phyloP scores from a whole-genome alignment of 2,797 vertebrate genomes.

The Rhinoraja longicauda region DNA sequence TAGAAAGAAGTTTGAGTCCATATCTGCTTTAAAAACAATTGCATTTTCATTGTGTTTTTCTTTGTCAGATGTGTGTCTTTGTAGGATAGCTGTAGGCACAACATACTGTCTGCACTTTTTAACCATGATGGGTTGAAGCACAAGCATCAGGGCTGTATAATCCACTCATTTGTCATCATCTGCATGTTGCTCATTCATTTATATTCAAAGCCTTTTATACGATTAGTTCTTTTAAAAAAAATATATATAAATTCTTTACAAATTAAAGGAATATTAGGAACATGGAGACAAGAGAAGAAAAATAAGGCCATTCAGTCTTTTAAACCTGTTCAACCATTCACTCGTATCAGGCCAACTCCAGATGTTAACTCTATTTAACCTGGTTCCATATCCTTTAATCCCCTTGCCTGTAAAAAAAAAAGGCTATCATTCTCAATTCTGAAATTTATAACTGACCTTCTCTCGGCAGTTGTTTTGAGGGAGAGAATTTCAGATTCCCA shows the following conservation, averaged over 20 bases:
- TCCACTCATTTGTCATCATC: not conserved
- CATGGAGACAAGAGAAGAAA: not conserved
- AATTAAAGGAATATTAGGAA: not conserved
- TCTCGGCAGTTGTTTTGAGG: not conserved
- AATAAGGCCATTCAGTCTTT: not conserved
- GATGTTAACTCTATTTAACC: not conserved
- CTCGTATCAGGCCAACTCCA: not conserved
- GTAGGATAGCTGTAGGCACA: not conserved
- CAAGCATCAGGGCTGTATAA: not conserved
- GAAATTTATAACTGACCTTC: not conserved
- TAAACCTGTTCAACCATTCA: not conserved
- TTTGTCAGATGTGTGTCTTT: not conserved
- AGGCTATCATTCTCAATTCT: not conserved
- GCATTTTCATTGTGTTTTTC: not conserved
- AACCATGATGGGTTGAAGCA: not conserved
- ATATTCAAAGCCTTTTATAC: not conserved
- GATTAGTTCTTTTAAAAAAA: not conserved
- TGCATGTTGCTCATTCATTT: not conserved
- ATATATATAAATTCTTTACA: not conserved
- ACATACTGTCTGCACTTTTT: not conserved
- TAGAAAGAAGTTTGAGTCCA: not conserved
- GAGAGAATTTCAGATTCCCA: not conserved
- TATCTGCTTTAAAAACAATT: not conserved
- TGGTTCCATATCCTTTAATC: not conserved
- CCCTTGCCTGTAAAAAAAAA: not conserved